phyloP scores from a whole-genome alignment of 2,113 vertebrate genomes.

The Eptesicus fuscus region DNA sequence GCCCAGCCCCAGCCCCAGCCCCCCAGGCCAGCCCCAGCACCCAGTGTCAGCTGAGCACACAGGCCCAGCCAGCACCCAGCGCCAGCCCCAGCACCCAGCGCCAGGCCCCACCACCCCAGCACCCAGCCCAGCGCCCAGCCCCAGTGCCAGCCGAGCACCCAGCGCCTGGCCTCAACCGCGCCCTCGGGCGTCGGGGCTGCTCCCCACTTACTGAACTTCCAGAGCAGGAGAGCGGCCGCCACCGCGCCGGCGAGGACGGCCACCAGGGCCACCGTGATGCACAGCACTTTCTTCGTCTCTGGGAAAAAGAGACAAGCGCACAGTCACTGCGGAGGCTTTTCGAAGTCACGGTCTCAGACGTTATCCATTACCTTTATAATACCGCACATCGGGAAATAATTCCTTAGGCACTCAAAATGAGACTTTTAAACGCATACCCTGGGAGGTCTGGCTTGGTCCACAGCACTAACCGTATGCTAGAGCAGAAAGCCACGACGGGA shows the following conservation, averaged over 20 bases:
- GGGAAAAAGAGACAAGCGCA: not conserved
- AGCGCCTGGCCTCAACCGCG: accelerated
- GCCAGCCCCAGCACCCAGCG: too few relatives aligned
- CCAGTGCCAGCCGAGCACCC: accelerated
- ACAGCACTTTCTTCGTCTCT: constrained; percentile 70
- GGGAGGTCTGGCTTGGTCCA: not conserved
- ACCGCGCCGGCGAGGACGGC: constrained; percentile 12
- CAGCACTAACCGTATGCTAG: not conserved
- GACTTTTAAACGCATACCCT: not conserved
- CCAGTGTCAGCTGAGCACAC: too few relatives aligned
- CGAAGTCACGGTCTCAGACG: not conserved
- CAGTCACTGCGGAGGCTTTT: accelerated
- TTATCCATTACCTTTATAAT: accelerated
- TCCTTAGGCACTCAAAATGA: not conserved
- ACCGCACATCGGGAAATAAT: not conserved
- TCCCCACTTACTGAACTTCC: constrained; percentile 82
- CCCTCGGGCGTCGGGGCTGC: accelerated
- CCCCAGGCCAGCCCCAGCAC: too few relatives aligned
- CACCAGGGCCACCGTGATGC: constrained; percentile 53
- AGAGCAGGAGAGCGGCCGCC: constrained; percentile 74
- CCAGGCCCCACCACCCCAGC: too few relatives aligned
- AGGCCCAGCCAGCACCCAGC: too few relatives aligned
- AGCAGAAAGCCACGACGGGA: not conserved
- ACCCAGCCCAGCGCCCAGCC: too few relatives aligned
- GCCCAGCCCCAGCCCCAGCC: too few relatives aligned